A percentile compares a stretch with the other conserved stretches of the same genome.
phyloP scores from a whole-genome alignment of 2,888 invertebrate species.

The Linhomoeus sp. region DNA sequence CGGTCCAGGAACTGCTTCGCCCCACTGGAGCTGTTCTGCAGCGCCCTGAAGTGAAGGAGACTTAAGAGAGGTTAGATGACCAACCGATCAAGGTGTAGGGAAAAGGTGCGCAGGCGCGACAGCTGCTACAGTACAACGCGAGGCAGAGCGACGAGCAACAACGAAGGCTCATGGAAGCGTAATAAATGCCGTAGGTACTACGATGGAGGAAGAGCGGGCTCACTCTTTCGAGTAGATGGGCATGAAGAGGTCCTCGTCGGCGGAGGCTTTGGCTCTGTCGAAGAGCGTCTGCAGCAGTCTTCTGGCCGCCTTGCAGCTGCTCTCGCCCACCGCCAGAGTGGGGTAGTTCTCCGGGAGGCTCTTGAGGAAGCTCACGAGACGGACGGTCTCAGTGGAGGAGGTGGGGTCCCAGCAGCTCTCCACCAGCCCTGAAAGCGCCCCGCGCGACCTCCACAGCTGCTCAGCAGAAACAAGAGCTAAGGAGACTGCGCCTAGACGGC shows the following conservation, averaged over 20 bases:
- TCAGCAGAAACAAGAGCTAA: too few relatives aligned
- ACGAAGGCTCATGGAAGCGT: too few relatives aligned
- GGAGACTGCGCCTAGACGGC: too few relatives aligned
- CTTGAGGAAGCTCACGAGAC: slow-evolving; percentile 49
- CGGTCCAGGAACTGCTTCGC: slow-evolving; percentile 49
- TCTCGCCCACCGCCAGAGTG: slow-evolving; percentile 30
- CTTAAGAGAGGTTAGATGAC: slow-evolving; percentile 1
- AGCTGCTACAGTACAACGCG: too few relatives aligned
- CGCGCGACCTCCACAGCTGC: too few relatives aligned
- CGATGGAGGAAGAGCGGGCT: too few relatives aligned
- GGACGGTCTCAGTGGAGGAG: slow-evolving; percentile 64
- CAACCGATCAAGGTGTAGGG: too few relatives aligned
- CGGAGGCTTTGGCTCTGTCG: slow-evolving; percentile 42
- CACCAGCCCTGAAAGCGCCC: slow-evolving; percentile 32
- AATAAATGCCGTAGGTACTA: too few relatives aligned
- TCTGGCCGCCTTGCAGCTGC: slow-evolving; percentile 29
- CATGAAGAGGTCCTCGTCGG: slow-evolving; percentile 78
- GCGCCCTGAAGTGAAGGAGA: too few relatives aligned
- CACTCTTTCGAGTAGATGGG: slow-evolving; percentile 68
- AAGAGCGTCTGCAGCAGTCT: slow-evolving; percentile 11
- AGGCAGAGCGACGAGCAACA: too few relatives aligned
- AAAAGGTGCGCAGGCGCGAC: too few relatives aligned
- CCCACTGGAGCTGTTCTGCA: slow-evolving; percentile 20
- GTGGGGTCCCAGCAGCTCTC: slow-evolving; percentile 70
- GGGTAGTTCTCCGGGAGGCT: slow-evolving; percentile 46